Base-by-base conservation (phyloP, 2,113 vertebrate genomes). In the Siniperca chuatsi region DNA sequence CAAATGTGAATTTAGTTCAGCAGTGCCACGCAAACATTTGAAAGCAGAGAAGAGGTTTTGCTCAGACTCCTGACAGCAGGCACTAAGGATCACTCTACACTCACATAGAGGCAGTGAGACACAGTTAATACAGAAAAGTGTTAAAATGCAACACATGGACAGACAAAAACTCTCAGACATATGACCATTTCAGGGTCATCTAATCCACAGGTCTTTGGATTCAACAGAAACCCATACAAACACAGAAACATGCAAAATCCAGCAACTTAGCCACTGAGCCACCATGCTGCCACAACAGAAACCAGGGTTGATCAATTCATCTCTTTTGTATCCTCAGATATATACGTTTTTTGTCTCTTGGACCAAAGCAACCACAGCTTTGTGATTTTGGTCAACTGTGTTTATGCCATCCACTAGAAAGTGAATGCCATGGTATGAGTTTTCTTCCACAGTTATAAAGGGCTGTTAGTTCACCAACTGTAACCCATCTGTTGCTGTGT, bases 1-100 rank as follows among this genome's bases (percentile, higher is more conserved):
- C 67, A 86, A 85, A 82, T 79, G 21, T 72, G 2, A 66, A 84
- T 70, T 82, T 35, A 54, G 72, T 69, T 78, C 48, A 78, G 64
- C 48, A 46, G 64, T 35, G 15, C 23, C 55, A 85, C 40, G 52
- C 12, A 73, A 88, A 78, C 65, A 84, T 87, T 73, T 75, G 52
- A 62, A 78, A 83, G 79, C 75, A 75, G 42, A 62, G 57, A 54
- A 9, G 33, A 74, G 37, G 29, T 10, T 79, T 75, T 58, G 15
- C 58, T 74, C 42, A 83, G 57, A 57, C 42, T 77, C 55, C 70
- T 62, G 52, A 74, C 64, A 61, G 25, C 13, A 79, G 48, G 68
- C 60, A 71, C 9, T 15, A 23, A 66, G 58, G 40, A 77, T 75
- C 44, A 69, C 20, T 57, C 58, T 68, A 21, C 37, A 71, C 46